Percentiles rank a stretch among this genome's conserved stretches.
Evolutionary conservation across 35 echinoderm and acorn worm species (phyloP).

Genomic region (Patiria miniata): DNA sequence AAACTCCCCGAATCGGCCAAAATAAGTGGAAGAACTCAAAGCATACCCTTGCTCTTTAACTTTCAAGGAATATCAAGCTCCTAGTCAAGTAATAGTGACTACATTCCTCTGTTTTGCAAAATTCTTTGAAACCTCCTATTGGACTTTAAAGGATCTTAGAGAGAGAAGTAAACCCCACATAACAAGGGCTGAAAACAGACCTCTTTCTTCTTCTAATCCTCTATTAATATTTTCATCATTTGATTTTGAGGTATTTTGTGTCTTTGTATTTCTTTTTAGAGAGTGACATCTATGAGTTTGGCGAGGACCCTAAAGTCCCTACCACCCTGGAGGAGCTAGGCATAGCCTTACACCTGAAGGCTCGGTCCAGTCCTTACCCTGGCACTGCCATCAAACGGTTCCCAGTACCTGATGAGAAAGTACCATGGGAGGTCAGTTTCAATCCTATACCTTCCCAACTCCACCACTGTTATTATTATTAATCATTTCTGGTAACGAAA

Average conservation of each 20-base stretch:
- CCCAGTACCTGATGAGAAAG: conserved; percentile 73
- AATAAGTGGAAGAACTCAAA: too few relatives aligned
- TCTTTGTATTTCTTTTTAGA: conserved; percentile 4
- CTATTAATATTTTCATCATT: not conserved
- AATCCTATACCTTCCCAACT: not conserved
- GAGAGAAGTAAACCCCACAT: too few relatives aligned
- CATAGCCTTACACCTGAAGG: conserved; percentile 78
- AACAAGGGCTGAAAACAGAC: too few relatives aligned
- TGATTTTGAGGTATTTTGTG: not conserved
- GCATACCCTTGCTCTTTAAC: too few relatives aligned
- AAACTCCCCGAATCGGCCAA: too few relatives aligned
- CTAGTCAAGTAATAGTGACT: too few relatives aligned
- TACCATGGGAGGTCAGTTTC: conserved; percentile 81
- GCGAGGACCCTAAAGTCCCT: conserved; percentile 74
- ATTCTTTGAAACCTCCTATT: too few relatives aligned
- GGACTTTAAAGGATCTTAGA: too few relatives aligned
- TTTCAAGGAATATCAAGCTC: too few relatives aligned
- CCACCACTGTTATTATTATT: not conserved
- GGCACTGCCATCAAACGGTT: conserved; percentile 75
- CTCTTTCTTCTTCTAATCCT: not conserved
- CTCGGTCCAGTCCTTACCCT: conserved; percentile 85
- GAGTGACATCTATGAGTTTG: conserved; percentile 24
- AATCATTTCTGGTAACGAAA: too few relatives aligned
- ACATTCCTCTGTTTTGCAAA: too few relatives aligned
- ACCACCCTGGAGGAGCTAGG: conserved; percentile 86